A percentile compares a stretch with the other conserved stretches of the same genome.
These are phyloP conservation scores for Apostichopus parvimensis DNA, from an alignment of 35 echinoderm and acorn worm genomes.

Conservation along the genomic window DNA sequence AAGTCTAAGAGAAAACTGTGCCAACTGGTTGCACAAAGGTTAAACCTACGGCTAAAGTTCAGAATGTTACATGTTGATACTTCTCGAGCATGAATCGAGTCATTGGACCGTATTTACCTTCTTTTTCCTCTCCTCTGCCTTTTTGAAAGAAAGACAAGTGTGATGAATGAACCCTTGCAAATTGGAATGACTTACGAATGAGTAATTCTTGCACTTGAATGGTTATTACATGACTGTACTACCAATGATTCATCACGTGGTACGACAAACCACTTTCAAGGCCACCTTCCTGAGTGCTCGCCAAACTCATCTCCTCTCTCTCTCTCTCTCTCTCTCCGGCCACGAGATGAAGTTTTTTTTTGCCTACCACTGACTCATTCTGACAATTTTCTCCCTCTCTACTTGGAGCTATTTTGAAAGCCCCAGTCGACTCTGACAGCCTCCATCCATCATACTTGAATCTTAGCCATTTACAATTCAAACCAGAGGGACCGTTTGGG, in stretches of 20 bases:
- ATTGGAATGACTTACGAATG: slow-evolving; percentile 9
- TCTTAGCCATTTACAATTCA: slow-evolving; percentile 54
- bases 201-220: slow-evolving; percentile 7
- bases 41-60: too few species aligned
- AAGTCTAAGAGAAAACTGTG: too few species aligned
- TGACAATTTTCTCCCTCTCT: slow-evolving; percentile 16
- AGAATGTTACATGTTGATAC: too few species aligned
- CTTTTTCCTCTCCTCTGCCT: too few species aligned
- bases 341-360: not conserved
- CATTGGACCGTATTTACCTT: too few species aligned
- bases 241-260: slow-evolving; percentile 2
- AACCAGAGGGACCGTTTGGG: slow-evolving; percentile 29
- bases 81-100: too few species aligned
- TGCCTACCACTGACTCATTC: slow-evolving; percentile 31
- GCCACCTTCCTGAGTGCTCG: not conserved
- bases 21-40: too few species aligned
- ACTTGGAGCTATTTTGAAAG: slow-evolving; percentile 11
- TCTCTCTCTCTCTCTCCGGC: not conserved
- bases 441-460: slow-evolving; percentile 51
- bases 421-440: slow-evolving; percentile 38
- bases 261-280: not conserved
- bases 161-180: not conserved
- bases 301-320: not conserved
- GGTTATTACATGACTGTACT: not conserved
- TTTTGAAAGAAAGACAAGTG: not conserved